Base-by-base conservation (phyloP, 2,797 vertebrate genomes). In the Pangasius macronema region DNA sequence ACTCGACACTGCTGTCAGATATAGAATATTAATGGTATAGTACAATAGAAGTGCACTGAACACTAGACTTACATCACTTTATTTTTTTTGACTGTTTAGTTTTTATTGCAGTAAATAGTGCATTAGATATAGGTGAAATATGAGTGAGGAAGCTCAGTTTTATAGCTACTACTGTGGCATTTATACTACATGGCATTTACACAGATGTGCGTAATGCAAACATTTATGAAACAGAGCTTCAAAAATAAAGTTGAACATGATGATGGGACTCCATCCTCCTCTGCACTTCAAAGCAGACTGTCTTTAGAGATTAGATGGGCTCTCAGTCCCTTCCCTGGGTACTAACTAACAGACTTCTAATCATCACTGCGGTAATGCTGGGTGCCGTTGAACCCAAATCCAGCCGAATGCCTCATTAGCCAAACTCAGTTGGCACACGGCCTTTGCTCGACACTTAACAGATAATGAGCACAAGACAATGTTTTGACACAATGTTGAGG, bases 321-420 rank as follows among this genome's bases (percentile, higher is more conserved):
- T 93, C 91, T 92, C 20, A 75, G 70, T 87, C 70, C 46, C 72
- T 88, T 86, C 79, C 85, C 88, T 70, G 70, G 77, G 24, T 87
- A 72, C 70, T 88, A 88, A 89, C 76, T 85, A 90, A 88, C 85
- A 39, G 86, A 67, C 75, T 89, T 90, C 88, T 91, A 90, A 90
- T 91, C 73, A 89, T 92, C 89, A 33, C 81, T 77, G 73, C 86
- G 65, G 79, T 83, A 89, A 91, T 76, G 80, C 77, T 87, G 89
- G 36, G 42, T 87, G 81, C 80, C 84, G 91, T 88, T 91, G 87
- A 93, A 91, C 93, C 88, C 90, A 93, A 91, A 93, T 93, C 93
- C 90, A 93, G 91, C 93, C 94, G 94, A 94, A 94, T 93, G 91
- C 87, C 89, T 94, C 94, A 94, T 95, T 94, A 95, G 91, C 89